Evolutionary conservation across 2,888 invertebrate genomes (phyloP), one percentile per base, ranked within the genome.

Genomic region (Anthrax anthrax): DNA sequence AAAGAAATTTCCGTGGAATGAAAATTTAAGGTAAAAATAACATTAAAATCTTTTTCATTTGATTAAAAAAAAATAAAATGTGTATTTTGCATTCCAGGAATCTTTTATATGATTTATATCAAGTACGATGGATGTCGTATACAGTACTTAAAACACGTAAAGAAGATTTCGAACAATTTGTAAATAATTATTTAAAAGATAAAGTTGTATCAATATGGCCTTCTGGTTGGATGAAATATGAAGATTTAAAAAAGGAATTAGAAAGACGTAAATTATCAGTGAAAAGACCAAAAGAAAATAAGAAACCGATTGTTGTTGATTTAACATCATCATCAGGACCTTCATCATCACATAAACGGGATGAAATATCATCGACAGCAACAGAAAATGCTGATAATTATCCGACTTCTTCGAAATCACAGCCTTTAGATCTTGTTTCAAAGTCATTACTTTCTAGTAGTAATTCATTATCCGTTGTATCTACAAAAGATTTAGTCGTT

Each of bases 191-290:
- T 58, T 56, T 74, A 43, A 70, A 68, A 52, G 63, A 63, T 2
- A 69, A 70, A 45, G 63, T 75, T 12, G 62, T 72, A 14, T 62
- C 68, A 13, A 55, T 75, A 4, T 75, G 75, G 75, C 74, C 74
- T 2, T 69, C 67, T 29, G 73, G 73, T 45, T 75, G 75, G 75
- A 73, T 75, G 70, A 70, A 62, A 8, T 57, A 57, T 41, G 67
- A 69, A 43, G 68, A 68, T 9, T 49, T 68, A 29, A 60, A 62
- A 48, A 61, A 60, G 16, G 67, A 68, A 52, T 60, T 67, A 32
- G 61, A 64, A 16, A 58, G 60, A 37, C 57, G 62, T 23, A 67
- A 65, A 52, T 48, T 47, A 36, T 45, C 48, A 29, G 46, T 50
- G 18, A 56, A 54, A 40, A 56, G 56, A 39, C 49, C 54, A 32